Percentiles rank a stretch among this genome's conserved stretches.
phyloP scores from a whole-genome alignment of 2,888 invertebrate genomes.

The Scaptomyza parva region DNA sequence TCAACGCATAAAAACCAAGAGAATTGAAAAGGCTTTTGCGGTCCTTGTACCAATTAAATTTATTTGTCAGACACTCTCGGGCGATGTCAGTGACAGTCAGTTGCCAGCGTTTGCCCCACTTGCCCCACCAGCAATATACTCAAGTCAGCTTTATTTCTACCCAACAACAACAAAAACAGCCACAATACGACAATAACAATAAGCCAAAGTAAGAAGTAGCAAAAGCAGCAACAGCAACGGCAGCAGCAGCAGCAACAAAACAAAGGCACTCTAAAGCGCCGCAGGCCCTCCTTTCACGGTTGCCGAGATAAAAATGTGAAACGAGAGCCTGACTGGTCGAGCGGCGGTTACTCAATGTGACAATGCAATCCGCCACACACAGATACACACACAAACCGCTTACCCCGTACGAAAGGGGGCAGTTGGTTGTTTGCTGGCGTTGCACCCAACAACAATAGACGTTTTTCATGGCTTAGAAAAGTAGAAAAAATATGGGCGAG shows the following conservation, averaged over 20 bases:
- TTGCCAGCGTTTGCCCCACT: conserved; percentile 4
- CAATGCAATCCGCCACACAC: conserved; percentile 52
- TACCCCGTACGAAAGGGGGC: conserved; percentile 6
- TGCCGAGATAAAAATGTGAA: conserved; percentile 37
- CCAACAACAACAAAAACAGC: conserved; percentile 29
- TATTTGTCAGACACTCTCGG: conserved; percentile 57
- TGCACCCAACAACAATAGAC: conserved; percentile 57
- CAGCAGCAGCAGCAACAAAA: conserved; percentile 40
- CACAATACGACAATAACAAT: no score
- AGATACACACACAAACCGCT: conserved; percentile 26
- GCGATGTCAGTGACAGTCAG: conserved; percentile 57
- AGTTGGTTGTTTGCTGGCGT: not conserved
- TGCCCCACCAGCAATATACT: conserved; percentile 52
- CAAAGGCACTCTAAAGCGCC: conserved; percentile 64
- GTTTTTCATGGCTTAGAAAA: conserved; percentile 46
- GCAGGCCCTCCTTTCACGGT: conserved; percentile 29
- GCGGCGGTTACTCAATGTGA: conserved; percentile 62
- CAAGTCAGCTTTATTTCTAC: conserved; percentile 59
- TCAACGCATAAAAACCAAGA: conserved; percentile 5
- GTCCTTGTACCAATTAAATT: conserved; percentile 73
- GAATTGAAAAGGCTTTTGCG: conserved; percentile 41
- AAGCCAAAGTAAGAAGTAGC: conserved; percentile 29
- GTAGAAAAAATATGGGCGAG: conserved; percentile 52
- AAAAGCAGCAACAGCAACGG: conserved; percentile 21
- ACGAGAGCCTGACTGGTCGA: conserved; percentile 29